Conservation (phyloP, 2,797 vertebrate genomes). For the Syngnathus acus region DNA sequence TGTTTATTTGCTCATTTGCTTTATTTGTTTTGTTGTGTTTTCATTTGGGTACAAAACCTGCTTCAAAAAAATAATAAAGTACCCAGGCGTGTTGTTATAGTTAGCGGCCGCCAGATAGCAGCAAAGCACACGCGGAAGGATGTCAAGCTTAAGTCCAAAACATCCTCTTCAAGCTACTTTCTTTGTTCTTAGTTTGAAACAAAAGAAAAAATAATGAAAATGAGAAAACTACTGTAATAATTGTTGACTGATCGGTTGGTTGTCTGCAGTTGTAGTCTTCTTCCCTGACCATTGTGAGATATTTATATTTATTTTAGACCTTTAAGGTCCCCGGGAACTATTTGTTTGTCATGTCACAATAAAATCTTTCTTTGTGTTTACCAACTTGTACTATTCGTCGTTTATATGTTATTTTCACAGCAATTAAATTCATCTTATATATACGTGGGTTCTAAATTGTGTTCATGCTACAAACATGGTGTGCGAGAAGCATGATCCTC, state of each 20-base stretch:
- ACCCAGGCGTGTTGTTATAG: background rate
- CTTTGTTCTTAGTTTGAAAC: background rate
- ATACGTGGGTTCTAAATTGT: no score
- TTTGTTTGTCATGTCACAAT: background rate
- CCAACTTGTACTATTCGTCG: background rate
- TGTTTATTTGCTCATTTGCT: background rate
- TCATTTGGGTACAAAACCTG: background rate
- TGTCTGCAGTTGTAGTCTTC: background rate
- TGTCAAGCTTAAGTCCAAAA: background rate
- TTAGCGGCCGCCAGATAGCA: slow-evolving; percentile 1
- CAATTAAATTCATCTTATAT: no score
- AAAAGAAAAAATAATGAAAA: background rate
- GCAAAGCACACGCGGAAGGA: background rate
- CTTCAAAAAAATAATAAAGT: background rate
- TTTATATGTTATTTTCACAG: background rate
- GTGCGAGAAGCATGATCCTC: no score
- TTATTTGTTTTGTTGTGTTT: background rate
- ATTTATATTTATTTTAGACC: background rate
- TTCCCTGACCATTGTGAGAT: background rate
- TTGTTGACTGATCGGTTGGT: background rate
- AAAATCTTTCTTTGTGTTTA: slow-evolving; percentile 1
- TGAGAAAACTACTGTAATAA: background rate
- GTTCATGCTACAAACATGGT: no score
- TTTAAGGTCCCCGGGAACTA: background rate
- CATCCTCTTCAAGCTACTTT: background rate